These are phyloP conservation scores for Galeruca laticollis DNA, from an alignment of 2,888 invertebrate species.

Conservation along the genomic window DNA sequence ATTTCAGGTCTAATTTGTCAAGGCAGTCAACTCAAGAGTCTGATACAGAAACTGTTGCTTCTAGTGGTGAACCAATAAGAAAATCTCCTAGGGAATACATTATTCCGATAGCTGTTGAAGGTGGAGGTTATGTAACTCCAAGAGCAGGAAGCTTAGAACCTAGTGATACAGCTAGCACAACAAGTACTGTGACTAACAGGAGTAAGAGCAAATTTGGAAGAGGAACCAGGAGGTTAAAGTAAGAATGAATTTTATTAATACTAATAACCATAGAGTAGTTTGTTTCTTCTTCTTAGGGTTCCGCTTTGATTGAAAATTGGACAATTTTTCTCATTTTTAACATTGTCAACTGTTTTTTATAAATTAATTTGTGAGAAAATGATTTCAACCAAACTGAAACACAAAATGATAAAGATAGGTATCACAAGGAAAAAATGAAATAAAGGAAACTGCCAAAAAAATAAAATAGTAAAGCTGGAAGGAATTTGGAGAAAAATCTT, in stretches of 20 bases:
- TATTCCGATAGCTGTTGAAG: slow-evolving; percentile 93
- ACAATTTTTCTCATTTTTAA: too few relatives aligned
- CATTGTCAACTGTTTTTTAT: too few relatives aligned
- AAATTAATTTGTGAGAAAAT: too few relatives aligned
- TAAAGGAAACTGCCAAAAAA: too few relatives aligned
- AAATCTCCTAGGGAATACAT: slow-evolving; percentile 92
- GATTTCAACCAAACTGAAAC: too few relatives aligned
- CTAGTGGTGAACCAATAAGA: slow-evolving; percentile 80
- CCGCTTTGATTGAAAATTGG: too few relatives aligned
- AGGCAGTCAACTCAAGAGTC: slow-evolving; percentile 78
- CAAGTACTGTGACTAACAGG: slow-evolving; percentile 69
- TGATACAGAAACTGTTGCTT: slow-evolving; percentile 75
- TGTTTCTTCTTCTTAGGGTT: background rate
- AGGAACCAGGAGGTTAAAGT: slow-evolving; percentile 77
- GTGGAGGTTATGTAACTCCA: slow-evolving; percentile 87
- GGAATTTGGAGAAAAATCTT: too few relatives aligned
- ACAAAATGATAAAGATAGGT: too few relatives aligned
- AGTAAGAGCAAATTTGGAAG: slow-evolving; percentile 68
- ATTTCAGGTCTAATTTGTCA: slow-evolving; percentile 65
- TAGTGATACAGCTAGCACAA: slow-evolving; percentile 72
- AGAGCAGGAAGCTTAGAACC: slow-evolving; percentile 83
- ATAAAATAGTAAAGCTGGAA: too few relatives aligned
- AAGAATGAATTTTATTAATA: slow-evolving; percentile 54
- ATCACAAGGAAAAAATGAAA: too few relatives aligned
- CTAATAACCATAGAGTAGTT: too few relatives aligned